A percentile compares a stretch with the other conserved stretches of the same genome.
These are phyloP conservation scores for Jaculus jaculus DNA, from an alignment of 2,113 vertebrate genomes.

Conservation along the genomic window DNA sequence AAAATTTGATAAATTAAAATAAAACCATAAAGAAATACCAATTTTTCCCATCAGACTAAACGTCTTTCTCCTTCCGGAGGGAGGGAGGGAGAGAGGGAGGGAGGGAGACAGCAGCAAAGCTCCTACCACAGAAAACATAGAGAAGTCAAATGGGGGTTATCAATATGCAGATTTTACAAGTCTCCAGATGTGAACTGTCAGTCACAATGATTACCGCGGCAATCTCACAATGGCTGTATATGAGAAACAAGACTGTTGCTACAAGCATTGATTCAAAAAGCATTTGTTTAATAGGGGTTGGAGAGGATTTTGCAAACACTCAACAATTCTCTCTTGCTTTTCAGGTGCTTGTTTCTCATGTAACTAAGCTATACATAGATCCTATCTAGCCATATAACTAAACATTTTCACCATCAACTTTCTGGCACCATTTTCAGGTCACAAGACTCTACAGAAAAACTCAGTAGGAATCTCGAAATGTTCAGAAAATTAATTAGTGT, in stretches of 20 bases:
- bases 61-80: constrained; percentile 39
- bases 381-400: constrained; percentile 53
- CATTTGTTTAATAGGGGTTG: constrained; percentile 61
- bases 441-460: constrained; percentile 38
- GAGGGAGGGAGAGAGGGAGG: constrained; percentile 53
- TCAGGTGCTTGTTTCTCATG: constrained; percentile 53
- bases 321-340: constrained; percentile 59
- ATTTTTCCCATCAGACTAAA: constrained; percentile 26
- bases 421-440: constrained; percentile 42
- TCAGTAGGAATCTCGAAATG: constrained; percentile 62
- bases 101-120: constrained; percentile 46
- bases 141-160: constrained; percentile 63
- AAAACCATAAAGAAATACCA: constrained; percentile 16
- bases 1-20: constrained; percentile 54
- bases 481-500: constrained; percentile 76
- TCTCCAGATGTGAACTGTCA: constrained; percentile 73
- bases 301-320: constrained; percentile 63
- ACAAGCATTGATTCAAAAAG: constrained; percentile 60
- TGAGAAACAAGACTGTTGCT: constrained; percentile 62
- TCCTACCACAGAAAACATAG: constrained; percentile 51
- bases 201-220: constrained; percentile 67
- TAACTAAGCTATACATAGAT: constrained; percentile 60
- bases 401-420: constrained; percentile 65
- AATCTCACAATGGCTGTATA: constrained; percentile 45
- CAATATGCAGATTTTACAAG: constrained; percentile 67